Evolutionary conservation across 2,113 vertebrate species (phyloP), one percentile per base, ranked within the genome.

Genomic region (Oncorhynchus tshawytscha): DNA sequence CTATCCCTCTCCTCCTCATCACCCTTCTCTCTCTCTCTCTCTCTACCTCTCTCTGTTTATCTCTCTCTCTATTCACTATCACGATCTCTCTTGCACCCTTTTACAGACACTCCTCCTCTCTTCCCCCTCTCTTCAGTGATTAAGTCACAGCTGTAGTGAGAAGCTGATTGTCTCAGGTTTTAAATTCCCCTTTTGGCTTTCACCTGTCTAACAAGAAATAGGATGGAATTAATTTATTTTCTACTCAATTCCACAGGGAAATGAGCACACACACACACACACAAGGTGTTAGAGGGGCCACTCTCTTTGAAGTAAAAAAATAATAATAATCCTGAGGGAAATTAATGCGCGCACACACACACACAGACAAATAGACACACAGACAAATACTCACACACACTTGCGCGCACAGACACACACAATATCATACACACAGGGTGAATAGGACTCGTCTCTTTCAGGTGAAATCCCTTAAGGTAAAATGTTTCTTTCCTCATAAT

Each of bases 401-500:
- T 45, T 45, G 9, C 0, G 2, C 9, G 39, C 39, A 45, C 39
- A 45, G 9, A 45, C 8, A 39, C 39, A 45, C 39, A 45, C 39
- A 8, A 9, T 2, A 15, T 15, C 25, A 13, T 25, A 27, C 25
- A 67, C 65, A 15, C 65, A 66, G 34, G 77, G 72, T 73, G 72
- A 77, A 73, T 75, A 25, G 67, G 65, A 49, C 31, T 74, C 3
- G 39, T 71, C 80, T 76, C 70, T 88, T 83, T 88, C 80, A 83
- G 88, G 80, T 84, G 79, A 79, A 59, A 77, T 5, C 62, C 85
- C 88, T 81, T 82, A 20, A 18, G 83, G 77, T 82, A 81, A 81
- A 85, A 82, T 73, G 77, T 77, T 85, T 89, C 16, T 72, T 74
- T 62, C 9, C 5, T 2, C 79, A 71, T 48, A 67, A 79, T 79